Conservation (phyloP, 64 coral and sea anemone genomes). For the Dendrophyllia cribrosa region DNA sequence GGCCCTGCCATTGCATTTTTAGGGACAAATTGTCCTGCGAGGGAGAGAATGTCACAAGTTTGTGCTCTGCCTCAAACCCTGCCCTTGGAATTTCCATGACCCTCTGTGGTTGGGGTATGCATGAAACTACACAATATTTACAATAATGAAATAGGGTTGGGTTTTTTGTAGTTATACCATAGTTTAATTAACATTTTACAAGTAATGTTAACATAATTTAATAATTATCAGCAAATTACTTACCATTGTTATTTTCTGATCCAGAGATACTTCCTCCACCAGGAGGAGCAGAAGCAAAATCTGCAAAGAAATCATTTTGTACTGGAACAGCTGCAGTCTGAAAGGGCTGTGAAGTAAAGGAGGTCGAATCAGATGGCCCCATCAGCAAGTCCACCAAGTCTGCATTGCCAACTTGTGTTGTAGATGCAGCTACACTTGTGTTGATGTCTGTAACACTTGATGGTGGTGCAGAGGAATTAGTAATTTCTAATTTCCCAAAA, state of each 20-base stretch:
- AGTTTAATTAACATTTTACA: no score
- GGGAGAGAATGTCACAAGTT: no score
- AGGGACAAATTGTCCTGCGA: no score
- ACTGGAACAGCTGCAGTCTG: not conserved
- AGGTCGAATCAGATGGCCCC: not conserved
- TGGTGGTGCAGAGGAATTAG: not conserved
- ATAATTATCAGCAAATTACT: not conserved
- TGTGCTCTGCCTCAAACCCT: no score
- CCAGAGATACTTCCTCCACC: conserved; percentile 25
- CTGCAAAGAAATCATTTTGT: conserved; percentile 56
- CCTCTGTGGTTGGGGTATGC: no score
- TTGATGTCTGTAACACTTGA: not conserved
- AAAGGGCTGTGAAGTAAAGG: not conserved
- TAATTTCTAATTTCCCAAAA: conserved; percentile 35
- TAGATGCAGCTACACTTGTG: conserved; percentile 21
- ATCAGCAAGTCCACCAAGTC: conserved; percentile 69
- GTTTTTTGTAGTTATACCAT: no score
- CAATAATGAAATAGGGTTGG: no score
- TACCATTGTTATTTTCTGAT: conserved; percentile 46
- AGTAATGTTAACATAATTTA: no score
- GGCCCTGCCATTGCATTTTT: no score
- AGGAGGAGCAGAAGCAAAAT: conserved; percentile 44
- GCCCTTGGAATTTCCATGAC: no score
- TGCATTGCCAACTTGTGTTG: not conserved
- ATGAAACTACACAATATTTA: no score